Base-by-base conservation (phyloP, 2,888 invertebrate species). In the Eilema caniola region DNA sequence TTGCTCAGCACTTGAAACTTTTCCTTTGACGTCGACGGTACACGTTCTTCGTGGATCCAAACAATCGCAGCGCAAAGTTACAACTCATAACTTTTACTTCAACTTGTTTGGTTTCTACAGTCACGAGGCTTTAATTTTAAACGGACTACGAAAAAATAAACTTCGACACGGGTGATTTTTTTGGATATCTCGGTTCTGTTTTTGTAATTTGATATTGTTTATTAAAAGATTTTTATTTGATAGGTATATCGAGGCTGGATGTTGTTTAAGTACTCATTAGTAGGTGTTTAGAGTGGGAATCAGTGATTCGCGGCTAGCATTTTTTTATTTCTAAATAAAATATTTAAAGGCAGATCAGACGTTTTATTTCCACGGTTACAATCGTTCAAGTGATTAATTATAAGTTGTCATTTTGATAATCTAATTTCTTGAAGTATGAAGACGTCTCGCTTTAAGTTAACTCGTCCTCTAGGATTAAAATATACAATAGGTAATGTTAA, bases 1-100 rank as follows among this genome's bases (percentile, higher is more conserved):
- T 89, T 83, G 85, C 85, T 74, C 87, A 87, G 88, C 87, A 84
- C 86, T 91, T 86, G 79, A 86, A 93, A 93, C 87, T 93, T 93
- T 90, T 82, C 85, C 90, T 93, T 93, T 93, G 92, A 90, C 86
- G 85, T 80, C 78, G 77, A 71, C 25, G 11, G 64, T 65, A 47
- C 71, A 24, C 72, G 69, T 79, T 84, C 86, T 86, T 85, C 77
- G 76, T 77, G 81, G 84, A 85, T 87, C 84, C 84, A 88, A 91
- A 91, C 90, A 92, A 92, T 90, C 74, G 86, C 80, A 79, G 83
- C 79, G 80, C 81, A 83, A 86, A 90, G 85, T 90, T 88, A 82
- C 82, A 75, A 78, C 78, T 85, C 68, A 78, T 68, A 86, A 89
- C 86, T 89, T 85, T 72, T 67, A 83, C 80, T 81, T 82, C 73